Evolutionary conservation across 2,888 invertebrate genomes (phyloP).

Genomic region (Chymomyza procnemis): DNA sequence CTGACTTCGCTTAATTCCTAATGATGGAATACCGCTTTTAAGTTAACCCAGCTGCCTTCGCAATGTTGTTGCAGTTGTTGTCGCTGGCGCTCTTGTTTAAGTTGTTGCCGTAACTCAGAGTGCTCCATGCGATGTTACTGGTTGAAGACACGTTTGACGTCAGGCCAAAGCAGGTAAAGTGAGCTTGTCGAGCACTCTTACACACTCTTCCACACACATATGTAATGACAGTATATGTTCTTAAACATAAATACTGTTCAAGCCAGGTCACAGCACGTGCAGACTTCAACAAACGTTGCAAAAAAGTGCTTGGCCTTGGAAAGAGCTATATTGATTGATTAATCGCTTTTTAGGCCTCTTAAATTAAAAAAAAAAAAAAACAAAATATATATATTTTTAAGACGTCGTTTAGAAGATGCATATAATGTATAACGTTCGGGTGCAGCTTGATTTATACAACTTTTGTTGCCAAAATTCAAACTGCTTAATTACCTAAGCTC

Average conservation of each 20-base stretch:
- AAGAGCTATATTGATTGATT: neutral
- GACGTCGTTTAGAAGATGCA: too few relatives aligned
- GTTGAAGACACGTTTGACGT: neutral
- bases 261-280: neutral
- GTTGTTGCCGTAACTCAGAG: neutral
- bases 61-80: conserved; percentile 5
- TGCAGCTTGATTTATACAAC: neutral
- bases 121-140: neutral
- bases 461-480: neutral
- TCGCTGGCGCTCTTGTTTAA: neutral
- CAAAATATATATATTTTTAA: too few relatives aligned
- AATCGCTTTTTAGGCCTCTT: neutral
- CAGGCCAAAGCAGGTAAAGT: neutral
- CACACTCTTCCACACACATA: neutral
- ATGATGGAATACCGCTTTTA: conserved; percentile 41
- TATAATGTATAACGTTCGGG: neutral
- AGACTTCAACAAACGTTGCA: neutral
- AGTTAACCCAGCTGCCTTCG: conserved; percentile 1
- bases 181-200: neutral
- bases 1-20: conserved; percentile 52
- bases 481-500: neutral
- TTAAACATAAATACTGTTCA: neutral
- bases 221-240: neutral
- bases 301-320: neutral
- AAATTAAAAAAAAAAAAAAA: neutral